Evolutionary conservation across 1,140 invertebrate genomes (phyloP).

Genomic region (Aphelenchoides besseyi): DNA sequence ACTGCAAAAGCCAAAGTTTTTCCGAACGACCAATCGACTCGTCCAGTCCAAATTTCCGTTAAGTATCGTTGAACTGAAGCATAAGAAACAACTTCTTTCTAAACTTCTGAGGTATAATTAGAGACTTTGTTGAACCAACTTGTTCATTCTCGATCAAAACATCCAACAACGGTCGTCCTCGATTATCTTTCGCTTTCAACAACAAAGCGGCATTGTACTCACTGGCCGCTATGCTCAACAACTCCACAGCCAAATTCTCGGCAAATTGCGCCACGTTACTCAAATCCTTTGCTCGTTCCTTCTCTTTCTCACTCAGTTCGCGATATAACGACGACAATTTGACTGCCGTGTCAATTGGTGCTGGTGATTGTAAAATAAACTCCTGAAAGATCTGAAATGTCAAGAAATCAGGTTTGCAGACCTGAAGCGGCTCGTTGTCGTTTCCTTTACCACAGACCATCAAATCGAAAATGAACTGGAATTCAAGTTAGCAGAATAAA

Average conservation of each 20-base stretch:
- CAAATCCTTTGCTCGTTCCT: slow-evolving; percentile 92
- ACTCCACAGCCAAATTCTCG: slow-evolving; percentile 91
- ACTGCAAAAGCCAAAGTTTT: slow-evolving; percentile 85
- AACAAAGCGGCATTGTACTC: slow-evolving; percentile 86
- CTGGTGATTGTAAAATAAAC: slow-evolving; percentile 89
- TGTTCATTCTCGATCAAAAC: slow-evolving; percentile 97
- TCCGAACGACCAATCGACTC: slow-evolving; percentile 88
- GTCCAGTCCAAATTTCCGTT: slow-evolving; percentile 92
- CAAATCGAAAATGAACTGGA: slow-evolving; percentile 90
- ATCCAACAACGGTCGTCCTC: slow-evolving; percentile 89
- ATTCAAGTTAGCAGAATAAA: slow-evolving; percentile 19
- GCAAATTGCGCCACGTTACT: slow-evolving; percentile 87
- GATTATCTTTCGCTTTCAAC: slow-evolving; percentile 81
- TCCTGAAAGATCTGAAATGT: no score
- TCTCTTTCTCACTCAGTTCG: slow-evolving; percentile 84
- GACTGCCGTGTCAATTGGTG: slow-evolving; percentile 93
- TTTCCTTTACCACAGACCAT: slow-evolving; percentile 96
- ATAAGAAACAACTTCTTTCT: slow-evolving; percentile 63
- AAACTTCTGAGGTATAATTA: slow-evolving; percentile 17
- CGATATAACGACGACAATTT: slow-evolving; percentile 80
- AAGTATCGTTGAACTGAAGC: slow-evolving; percentile 68
- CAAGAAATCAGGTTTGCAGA: slow-evolving; percentile 24
- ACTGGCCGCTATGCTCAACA: slow-evolving; percentile 85
- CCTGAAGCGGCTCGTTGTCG: slow-evolving; percentile 83
- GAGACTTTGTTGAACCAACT: slow-evolving; percentile 75